Base-by-base conservation (phyloP, 2,888 invertebrate genomes). In the Trachelus tabidus region DNA sequence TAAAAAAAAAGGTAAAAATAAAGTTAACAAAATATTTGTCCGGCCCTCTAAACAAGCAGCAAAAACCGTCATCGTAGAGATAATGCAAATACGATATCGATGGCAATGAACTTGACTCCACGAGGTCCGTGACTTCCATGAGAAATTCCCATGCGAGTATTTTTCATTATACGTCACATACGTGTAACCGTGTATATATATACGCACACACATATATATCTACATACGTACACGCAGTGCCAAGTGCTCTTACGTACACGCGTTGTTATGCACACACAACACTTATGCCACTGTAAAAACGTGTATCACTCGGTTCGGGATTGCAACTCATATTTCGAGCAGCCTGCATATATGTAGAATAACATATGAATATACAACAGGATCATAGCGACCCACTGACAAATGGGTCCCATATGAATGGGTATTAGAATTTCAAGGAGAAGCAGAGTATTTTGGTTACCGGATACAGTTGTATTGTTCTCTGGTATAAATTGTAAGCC, bases 121-220 rank as follows among this genome's bases (percentile, higher is more conserved):
- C 75, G 81, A 75, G 85, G 83, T 87, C 82, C 79, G 76, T 83
- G 87, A 85, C 87, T 84, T 34, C 76, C 86, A 86, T 88, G 89
- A 83, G 89, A 89, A 89, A 84, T 81, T 89, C 89, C 83, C 89
- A 88, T 85, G 85, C 78, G 80, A 81, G 79, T 85, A 86, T 87
- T 88, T 86, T 88, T 83, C 86, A 77, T 77, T 56, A 56, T 9
- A 56, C 23, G 56, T 56, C 56, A 23, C 23, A 56, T 9, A 56
- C 9, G 56, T 56, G 56, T 56, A 56, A 23, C 9, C 23, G 56
- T 56, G 9, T 40, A 34, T 34, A 34, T 1, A 34, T 4, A 4
- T 3, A 35, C 11, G 12, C 11, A 12, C 3, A 35, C 1, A 11
- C 35, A 35, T 11, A 4, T 37, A 37, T 37, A 37, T 4, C 4